Conservation (phyloP, 2,888 invertebrate genomes). For the Drosophila greeni region DNA sequence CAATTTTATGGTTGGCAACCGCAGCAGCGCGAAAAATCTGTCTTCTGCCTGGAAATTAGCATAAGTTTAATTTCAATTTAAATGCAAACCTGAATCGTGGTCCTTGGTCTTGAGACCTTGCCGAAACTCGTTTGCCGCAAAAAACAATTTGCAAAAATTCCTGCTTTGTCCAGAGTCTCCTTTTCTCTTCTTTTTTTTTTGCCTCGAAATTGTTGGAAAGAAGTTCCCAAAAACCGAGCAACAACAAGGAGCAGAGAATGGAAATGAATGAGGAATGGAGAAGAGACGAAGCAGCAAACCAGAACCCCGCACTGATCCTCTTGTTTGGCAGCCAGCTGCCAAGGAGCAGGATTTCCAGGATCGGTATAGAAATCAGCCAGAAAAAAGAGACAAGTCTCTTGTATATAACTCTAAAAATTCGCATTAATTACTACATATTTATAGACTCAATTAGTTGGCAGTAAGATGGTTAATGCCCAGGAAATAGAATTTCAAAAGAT, state of each 20-base stretch:
- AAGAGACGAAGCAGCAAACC: constrained; percentile 19
- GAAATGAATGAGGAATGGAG: constrained; percentile 5
- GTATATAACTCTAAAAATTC: neutral
- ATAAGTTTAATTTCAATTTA: constrained; percentile 68
- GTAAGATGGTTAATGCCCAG: neutral
- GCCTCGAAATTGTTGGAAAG: constrained; percentile 47
- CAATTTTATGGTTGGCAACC: constrained; percentile 71
- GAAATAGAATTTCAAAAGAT: neutral
- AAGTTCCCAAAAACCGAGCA: constrained; percentile 32
- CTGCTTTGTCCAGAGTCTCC: constrained; percentile 48
- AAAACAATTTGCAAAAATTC: constrained; percentile 68
- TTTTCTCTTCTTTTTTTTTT: constrained; percentile 13
- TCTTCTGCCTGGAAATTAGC: constrained; percentile 57
- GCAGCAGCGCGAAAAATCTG: constrained; percentile 53
- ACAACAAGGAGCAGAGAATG: neutral
- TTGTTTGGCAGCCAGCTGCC: constrained; percentile 40
- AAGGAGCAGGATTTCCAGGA: constrained; percentile 13
- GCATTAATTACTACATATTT: neutral
- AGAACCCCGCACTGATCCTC: constrained; percentile 31
- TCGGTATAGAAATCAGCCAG: neutral
- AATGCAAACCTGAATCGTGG: constrained; percentile 57
- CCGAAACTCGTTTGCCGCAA: constrained; percentile 60
- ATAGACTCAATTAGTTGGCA: neutral
- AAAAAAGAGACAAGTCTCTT: neutral
- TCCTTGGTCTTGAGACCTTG: constrained; percentile 1